Evolutionary conservation across 2,888 invertebrate genomes (phyloP).

Genomic region (Parnassius smintheus): DNA sequence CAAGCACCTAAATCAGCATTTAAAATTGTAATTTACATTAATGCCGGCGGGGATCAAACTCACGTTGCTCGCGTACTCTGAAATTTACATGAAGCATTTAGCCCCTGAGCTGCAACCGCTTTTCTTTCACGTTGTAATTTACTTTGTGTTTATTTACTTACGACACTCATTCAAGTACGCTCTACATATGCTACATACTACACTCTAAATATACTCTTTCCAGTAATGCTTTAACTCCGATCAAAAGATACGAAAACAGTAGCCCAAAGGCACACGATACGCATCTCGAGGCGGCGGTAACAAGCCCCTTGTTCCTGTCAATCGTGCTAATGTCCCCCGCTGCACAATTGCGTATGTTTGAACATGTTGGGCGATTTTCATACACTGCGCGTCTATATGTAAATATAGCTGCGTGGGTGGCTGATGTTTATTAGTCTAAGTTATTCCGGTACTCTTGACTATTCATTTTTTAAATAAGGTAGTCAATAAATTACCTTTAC

Average conservation of each 20-base stretch:
- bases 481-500: too few species aligned
- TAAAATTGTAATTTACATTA: too few species aligned
- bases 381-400: conserved; percentile 3
- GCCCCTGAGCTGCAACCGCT: too few species aligned
- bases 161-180: not conserved
- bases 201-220: conserved; percentile 35
- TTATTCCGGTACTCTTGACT: too few species aligned
- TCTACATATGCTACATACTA: not conserved
- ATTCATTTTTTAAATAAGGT: too few species aligned
- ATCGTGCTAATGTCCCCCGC: conserved; percentile 68
- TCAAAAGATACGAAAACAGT: conserved; percentile 65
- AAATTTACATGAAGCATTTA: too few species aligned
- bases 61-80: too few species aligned
- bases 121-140: too few species aligned
- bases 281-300: conserved; percentile 67
- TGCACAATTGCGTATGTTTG: conserved; percentile 29
- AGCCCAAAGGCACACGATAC: conserved; percentile 73
- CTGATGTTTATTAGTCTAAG: too few species aligned
- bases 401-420: not conserved
- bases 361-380: conserved; percentile 16
- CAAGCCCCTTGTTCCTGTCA: conserved; percentile 75
- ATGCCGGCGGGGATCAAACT: too few species aligned
- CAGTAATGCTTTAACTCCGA: conserved; percentile 39
- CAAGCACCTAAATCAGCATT: too few species aligned
- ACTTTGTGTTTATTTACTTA: too few species aligned